Conservation (phyloP, 2,888 invertebrate species). For the Amblyteles armatorius region DNA sequence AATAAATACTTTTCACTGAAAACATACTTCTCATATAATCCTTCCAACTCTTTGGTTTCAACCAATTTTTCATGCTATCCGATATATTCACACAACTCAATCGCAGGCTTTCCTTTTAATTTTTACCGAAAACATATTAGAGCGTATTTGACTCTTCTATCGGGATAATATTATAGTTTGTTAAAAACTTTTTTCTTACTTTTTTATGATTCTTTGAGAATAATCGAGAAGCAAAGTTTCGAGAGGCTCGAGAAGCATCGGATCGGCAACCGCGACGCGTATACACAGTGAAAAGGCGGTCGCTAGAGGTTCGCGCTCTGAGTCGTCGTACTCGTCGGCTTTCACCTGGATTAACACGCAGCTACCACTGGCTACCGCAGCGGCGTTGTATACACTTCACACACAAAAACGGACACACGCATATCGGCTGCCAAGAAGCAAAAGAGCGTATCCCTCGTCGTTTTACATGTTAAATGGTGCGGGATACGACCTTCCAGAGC, state of each 20-base stretch:
- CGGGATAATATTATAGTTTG: conserved; percentile 6
- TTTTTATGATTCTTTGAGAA: too few species aligned
- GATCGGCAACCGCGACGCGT: conserved; percentile 52
- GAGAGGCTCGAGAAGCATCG: conserved; percentile 25
- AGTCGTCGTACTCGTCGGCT: conserved; percentile 59
- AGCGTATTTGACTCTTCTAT: neutral
- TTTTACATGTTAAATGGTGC: too few species aligned
- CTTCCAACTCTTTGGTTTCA: too few species aligned
- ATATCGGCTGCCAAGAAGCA: neutral
- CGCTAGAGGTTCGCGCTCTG: conserved; percentile 69
- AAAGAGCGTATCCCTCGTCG: too few species aligned
- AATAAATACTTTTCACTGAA: neutral
- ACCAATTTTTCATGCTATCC: too few species aligned
- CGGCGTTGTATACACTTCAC: conserved; percentile 13
- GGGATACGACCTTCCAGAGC: neutral
- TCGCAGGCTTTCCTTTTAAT: neutral
- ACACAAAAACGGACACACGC: neutral
- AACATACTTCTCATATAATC: neutral
- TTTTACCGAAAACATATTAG: neutral
- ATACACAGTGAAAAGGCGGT: conserved; percentile 81
- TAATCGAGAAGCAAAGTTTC: neutral
- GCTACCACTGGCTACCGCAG: conserved; percentile 38
- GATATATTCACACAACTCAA: neutral
- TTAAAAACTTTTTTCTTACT: neutral
- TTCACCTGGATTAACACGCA: conserved; percentile 71